Base-by-base conservation (phyloP, 2,888 invertebrate species). In the Caenorhabditis sulstoni region DNA sequence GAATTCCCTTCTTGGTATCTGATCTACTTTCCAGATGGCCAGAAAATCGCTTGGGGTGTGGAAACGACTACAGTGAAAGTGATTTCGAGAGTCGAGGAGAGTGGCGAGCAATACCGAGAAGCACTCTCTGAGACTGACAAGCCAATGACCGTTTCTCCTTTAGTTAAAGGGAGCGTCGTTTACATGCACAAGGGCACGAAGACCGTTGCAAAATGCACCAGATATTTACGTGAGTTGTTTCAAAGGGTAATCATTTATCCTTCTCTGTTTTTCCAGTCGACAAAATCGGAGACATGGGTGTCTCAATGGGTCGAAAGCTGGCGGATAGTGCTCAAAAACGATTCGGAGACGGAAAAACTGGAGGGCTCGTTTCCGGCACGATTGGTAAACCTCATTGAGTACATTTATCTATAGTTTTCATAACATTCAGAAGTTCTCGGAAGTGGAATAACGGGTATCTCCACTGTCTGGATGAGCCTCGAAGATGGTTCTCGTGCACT, bases 401-500 rank as follows among this genome's bases (percentile, higher is more conserved):
- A 2, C 3, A 11, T 14, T n/a, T 20, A 9, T 29, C 37, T 62
- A 20, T n/a, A n/a, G n/a, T 47, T 35, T 62, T 23, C 18, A 7
- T 3, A 44, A 11, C 55, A 65, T 81, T 16, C 62, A 83, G 81
- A 85, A 23, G 85, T 87, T 8, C 59, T 86, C 29, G 88, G 88
- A 14, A 88, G 88, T 23, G 87, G 88, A 45, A 87, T 89, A 29
- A 71, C 86, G 0, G 88, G 88, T 3, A 93, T 94, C 86, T 92
- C 93, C 0, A 94, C 94, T 0, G 93, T 95, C 12, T 85, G 94
- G 89, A 91, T 93, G 85, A 93, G 94, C 2, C 91, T 95, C 45
- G 94, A 95, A 87, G 92, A 92, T 57, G 94, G 94, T 0, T 94
- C 94, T 0, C 92, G 92, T 70, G 93, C 93, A 57, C 88, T 93